Base-by-base conservation (phyloP, 2,113 vertebrate genomes). In the Oplegnathus fasciatus region DNA sequence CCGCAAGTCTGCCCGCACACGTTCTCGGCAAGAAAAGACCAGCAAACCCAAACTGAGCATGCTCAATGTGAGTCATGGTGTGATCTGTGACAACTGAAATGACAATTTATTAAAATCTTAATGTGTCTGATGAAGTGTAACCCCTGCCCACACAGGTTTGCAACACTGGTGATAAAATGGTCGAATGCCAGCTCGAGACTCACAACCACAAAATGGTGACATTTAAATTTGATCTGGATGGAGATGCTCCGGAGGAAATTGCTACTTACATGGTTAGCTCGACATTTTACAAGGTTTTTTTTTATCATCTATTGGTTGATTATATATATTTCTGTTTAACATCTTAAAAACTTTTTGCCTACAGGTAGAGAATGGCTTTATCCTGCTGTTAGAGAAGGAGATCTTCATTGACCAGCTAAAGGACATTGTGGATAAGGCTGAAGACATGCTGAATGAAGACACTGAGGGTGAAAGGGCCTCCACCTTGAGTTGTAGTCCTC, bases 141-240 rank as follows among this genome's bases (percentile, higher is more conserved):
- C 30, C 17, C 5, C 11, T 80, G 30, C 22, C 66, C 50, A 32
- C 44, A 62, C 87, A 99, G 98, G 98, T 99, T 22, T 97, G 96
- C 80, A 97, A 99, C 93, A 98, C 97, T 0, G 98, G 98, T 0
- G 98, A 99, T 93, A 99, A 99, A 95, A 99, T 99, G 98, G 98
- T 99, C 26, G 98, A 99, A 91, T 99, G 98, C 82, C 98, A 99
- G 88, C 95, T 99, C 66, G 98, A 99, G 88, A 99, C 98, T 3
- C 98, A 99, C 91, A 99, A 99, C 91, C 98, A 99, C 94, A 99
- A 99, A 95, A 99, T 98, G 98, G 98, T 99, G 91, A 99, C 98
- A 0, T 99, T 99, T 91, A 99, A 99, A 91, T 99, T 99, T 70
- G 98, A 99, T 88, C 93, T 99, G 90, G 98, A 99, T n/a, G 98